Conservation (phyloP, 2,113 vertebrate species). For the Sebastes schlegelii region DNA sequence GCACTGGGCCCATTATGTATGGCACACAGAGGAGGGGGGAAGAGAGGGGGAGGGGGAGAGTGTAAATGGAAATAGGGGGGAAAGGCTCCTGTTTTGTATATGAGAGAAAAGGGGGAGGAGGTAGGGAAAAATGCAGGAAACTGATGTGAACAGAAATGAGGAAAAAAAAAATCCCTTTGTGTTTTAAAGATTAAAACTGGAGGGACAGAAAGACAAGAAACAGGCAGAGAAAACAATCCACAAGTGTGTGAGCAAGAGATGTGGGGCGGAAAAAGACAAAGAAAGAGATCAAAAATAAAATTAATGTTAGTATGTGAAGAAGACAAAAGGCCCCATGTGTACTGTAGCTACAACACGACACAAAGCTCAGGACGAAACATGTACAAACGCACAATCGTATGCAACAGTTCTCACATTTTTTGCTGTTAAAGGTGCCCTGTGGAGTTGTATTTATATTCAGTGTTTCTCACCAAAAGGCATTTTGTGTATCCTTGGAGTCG, state of each 20-base stretch:
- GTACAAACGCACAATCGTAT: not conserved
- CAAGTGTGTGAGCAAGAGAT: conserved; percentile 25
- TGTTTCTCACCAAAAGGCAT: not conserved
- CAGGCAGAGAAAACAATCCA: conserved; percentile 17
- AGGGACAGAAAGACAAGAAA: conserved; percentile 8
- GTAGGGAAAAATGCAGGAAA: conserved; percentile 38
- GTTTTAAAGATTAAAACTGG: conserved; percentile 22
- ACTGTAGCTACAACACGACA: not conserved
- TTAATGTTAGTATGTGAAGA: not conserved
- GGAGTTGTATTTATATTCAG: not conserved
- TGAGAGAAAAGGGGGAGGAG: conserved; percentile 21
- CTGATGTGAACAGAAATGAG: conserved; percentile 37
- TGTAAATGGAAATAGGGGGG: conserved; percentile 42
- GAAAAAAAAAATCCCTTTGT: conserved; percentile 22
- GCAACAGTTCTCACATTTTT: not conserved
- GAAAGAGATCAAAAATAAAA: not conserved
- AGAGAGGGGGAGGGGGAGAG: conserved; percentile 12
- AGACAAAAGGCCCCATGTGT: conserved; percentile 16
- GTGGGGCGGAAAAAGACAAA: not conserved
- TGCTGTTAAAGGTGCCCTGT: not conserved
- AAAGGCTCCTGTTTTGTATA: conserved; percentile 47
- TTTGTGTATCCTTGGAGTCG: not conserved
- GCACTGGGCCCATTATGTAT: conserved; percentile 73
- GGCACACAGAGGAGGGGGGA: conserved; percentile 61
- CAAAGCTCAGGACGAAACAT: not conserved